Conservation (phyloP, 2,113 vertebrate genomes). For the Psittacula cyanocephala region DNA sequence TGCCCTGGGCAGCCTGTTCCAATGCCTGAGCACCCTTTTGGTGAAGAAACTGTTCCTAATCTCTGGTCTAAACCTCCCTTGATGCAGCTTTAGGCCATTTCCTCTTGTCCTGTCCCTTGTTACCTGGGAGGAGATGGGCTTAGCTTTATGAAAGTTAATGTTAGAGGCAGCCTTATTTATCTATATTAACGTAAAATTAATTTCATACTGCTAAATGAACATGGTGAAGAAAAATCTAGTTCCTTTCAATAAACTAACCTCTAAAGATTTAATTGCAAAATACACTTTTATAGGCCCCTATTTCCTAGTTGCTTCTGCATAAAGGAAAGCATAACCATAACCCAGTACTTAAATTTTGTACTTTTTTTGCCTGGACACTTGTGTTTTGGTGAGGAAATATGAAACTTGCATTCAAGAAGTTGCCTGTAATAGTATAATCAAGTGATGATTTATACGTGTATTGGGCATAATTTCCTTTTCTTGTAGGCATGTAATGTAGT, state of each 20-base stretch:
- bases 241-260: not conserved
- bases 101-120: not conserved
- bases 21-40: not conserved
- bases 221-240: conserved; percentile 41
- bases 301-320: not conserved
- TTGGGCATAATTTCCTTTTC: not conserved
- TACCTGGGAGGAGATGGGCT: not conserved
- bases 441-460: not conserved
- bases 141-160: conserved; percentile 61
- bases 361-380: conserved; percentile 29
- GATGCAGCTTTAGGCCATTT: not conserved
- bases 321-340: conserved; percentile 47
- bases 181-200: conserved; percentile 58
- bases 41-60: not conserved
- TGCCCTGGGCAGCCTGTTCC: not conserved
- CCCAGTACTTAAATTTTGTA: conserved; percentile 47
- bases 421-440: not conserved
- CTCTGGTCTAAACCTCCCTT: not conserved
- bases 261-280: conserved; percentile 26
- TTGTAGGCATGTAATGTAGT: not conserved
- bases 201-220: conserved; percentile 64
- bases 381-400: conserved; percentile 61
- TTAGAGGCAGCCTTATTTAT: conserved; percentile 65
- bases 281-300: not conserved
- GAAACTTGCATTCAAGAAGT: conserved; percentile 24